These are phyloP conservation scores for Microcebus murinus DNA, from an alignment of 2,113 vertebrate genomes.

Conservation along the genomic window DNA sequence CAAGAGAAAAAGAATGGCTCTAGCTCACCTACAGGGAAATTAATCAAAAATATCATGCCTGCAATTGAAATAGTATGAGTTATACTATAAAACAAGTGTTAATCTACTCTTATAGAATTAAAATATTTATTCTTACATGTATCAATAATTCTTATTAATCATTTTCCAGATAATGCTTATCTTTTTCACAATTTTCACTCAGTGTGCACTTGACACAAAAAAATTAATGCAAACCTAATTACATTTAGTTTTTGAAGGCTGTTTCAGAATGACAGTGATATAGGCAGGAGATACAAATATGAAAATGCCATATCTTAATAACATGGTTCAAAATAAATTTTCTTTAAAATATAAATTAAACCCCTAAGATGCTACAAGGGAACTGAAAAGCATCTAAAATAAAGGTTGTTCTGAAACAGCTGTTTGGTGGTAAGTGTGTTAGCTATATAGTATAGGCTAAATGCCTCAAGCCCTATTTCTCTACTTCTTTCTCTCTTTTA, in stretches of 20 bases:
- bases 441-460: background rate
- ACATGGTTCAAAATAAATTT: background rate
- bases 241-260: background rate
- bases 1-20: background rate
- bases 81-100: background rate
- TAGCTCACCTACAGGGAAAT: background rate
- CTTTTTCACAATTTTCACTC: background rate
- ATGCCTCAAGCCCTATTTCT: background rate
- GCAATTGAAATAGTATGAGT: background rate
- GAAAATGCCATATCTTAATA: background rate
- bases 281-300: background rate
- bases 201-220: background rate
- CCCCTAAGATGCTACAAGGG: background rate
- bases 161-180: background rate
- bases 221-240: background rate
- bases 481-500: background rate
- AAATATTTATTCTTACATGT: background rate
- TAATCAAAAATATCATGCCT: background rate
- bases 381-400: background rate
- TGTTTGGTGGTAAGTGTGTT: background rate
- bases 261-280: background rate
- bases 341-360: background rate
- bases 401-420: background rate
- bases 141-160: background rate
- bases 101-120: background rate